Percentiles rank a stretch among this genome's conserved stretches.
phyloP scores from a whole-genome alignment of 1,140 invertebrate species.

The Anagrus nilaparvatae region DNA sequence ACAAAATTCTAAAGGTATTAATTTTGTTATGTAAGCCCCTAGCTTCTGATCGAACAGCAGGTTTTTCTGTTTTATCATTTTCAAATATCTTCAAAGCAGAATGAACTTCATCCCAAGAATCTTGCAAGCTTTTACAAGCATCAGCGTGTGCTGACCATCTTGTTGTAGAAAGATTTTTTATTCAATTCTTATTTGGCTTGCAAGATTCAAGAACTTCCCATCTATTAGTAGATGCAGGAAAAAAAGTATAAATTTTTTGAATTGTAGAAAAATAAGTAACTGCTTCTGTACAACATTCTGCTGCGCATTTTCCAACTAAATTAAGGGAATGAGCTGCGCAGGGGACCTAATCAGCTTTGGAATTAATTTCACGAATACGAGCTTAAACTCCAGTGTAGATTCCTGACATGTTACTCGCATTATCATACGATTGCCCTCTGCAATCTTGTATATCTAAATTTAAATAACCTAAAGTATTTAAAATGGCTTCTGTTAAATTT shows the following conservation, averaged over 20 bases:
- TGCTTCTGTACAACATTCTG: constrained; percentile 10
- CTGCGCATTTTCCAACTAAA: constrained; percentile 12
- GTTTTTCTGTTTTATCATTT: no score
- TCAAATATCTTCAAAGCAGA: no score
- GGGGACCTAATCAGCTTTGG: constrained; percentile 16
- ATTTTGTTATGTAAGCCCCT: no score
- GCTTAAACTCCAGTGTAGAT: constrained; percentile 10
- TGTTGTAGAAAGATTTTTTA: no score
- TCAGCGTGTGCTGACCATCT: no score
- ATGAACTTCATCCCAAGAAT: no score
- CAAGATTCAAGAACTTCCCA: no score
- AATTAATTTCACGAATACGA: constrained; percentile 12
- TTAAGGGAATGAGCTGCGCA: no score
- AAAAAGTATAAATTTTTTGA: constrained; percentile 17
- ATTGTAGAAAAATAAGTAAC: constrained; percentile 12
- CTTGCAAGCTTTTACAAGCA: no score
- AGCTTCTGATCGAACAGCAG: no score
- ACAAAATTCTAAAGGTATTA: no score
- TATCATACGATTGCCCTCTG: constrained; percentile 11
- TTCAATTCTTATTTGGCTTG: no score
- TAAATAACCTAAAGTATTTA: not conserved
- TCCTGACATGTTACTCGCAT: constrained; percentile 12
- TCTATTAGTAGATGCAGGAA: constrained; percentile 18
- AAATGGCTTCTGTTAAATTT: constrained; percentile 17
- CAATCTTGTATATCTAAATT: not conserved